A percentile compares a stretch with the other conserved stretches of the same genome.
phyloP scores from a whole-genome alignment of 1,140 invertebrate species.

The Drosophila athabasca region DNA sequence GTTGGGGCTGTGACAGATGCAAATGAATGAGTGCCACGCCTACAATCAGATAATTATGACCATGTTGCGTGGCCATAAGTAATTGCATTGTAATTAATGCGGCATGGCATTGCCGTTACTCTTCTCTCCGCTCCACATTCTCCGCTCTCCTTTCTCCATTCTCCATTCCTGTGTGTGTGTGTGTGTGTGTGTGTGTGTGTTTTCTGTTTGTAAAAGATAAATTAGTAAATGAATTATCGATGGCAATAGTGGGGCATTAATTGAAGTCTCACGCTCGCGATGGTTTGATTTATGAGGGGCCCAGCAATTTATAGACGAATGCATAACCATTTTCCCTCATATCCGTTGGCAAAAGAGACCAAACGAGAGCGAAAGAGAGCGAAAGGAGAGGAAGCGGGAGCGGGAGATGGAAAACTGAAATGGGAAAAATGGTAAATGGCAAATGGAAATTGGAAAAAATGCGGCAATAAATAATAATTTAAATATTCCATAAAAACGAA shows the following conservation, averaged over 20 bases:
- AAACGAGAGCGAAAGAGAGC: conserved; percentile 15
- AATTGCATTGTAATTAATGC: conserved; percentile 81
- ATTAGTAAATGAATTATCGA: conserved; percentile 80
- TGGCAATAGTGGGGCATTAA: conserved; percentile 74
- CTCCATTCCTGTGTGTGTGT: no score
- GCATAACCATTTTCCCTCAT: conserved; percentile 61
- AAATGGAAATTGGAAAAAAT: conserved; percentile 64
- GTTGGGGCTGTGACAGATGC: conserved; percentile 36
- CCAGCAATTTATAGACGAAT: conserved; percentile 63
- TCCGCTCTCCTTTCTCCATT: no score
- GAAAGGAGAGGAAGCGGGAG: conserved; percentile 1
- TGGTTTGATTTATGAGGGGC: conserved; percentile 69
- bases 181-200: no score
- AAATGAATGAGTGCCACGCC: conserved; percentile 57
- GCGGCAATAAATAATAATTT: conserved; percentile 77
- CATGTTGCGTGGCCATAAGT: conserved; percentile 56
- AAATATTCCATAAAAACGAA: conserved; percentile 76
- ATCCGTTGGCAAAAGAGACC: conserved; percentile 39
- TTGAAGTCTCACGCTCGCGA: conserved; percentile 63
- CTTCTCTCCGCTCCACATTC: not conserved
- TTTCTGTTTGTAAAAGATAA: conserved; percentile 65
- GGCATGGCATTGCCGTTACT: conserved; percentile 20
- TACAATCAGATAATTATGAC: conserved; percentile 61
- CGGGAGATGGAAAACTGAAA: conserved; percentile 10
- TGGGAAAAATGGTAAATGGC: conserved; percentile 16